phyloP scores from a whole-genome alignment of 2,888 invertebrate species.

The Megalurothrips usitatus region DNA sequence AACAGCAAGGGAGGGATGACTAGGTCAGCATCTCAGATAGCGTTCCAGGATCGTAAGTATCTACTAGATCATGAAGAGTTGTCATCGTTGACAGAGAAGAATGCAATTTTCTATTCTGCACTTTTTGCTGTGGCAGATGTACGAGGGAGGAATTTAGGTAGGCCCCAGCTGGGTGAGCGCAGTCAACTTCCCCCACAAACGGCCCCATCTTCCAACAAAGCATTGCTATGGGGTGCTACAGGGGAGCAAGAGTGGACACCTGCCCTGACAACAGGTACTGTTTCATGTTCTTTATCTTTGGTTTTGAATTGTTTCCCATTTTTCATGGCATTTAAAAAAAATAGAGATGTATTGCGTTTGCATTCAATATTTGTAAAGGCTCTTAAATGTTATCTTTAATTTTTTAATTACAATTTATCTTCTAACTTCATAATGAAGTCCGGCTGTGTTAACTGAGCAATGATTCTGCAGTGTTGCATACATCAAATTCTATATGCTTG shows the following conservation, averaged over 20 bases:
- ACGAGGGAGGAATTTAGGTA: conserved; percentile 43
- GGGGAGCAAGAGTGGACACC: conserved; percentile 98
- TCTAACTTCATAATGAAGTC: too few relatives aligned
- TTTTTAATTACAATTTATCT: too few relatives aligned
- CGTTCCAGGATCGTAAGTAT: conserved; percentile 53
- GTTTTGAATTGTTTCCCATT: conserved; percentile 27
- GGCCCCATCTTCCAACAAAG: conserved; percentile 45
- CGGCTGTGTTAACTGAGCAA: too few relatives aligned
- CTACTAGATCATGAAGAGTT: neutral
- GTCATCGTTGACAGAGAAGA: conserved; percentile 21
- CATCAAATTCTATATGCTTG: too few relatives aligned
- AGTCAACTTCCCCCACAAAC: conserved; percentile 17
- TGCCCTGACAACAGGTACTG: conserved; percentile 85
- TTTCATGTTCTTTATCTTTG: conserved; percentile 27
- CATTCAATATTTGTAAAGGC: neutral
- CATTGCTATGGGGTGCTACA: conserved; percentile 87
- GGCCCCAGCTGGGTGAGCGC: conserved; percentile 27
- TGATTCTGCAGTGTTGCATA: too few relatives aligned
- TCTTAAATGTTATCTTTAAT: too few relatives aligned
- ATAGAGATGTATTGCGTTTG: conserved; percentile 34
- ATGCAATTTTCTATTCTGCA: conserved; percentile 23
- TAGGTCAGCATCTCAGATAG: conserved; percentile 47
- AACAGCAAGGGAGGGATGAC: conserved; percentile 38
- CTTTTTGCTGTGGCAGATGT: conserved; percentile 42
- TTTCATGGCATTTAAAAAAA: conserved; percentile 29